phyloP scores from a whole-genome alignment of 2,797 vertebrate genomes.

The Cirrhinus mrigala region DNA sequence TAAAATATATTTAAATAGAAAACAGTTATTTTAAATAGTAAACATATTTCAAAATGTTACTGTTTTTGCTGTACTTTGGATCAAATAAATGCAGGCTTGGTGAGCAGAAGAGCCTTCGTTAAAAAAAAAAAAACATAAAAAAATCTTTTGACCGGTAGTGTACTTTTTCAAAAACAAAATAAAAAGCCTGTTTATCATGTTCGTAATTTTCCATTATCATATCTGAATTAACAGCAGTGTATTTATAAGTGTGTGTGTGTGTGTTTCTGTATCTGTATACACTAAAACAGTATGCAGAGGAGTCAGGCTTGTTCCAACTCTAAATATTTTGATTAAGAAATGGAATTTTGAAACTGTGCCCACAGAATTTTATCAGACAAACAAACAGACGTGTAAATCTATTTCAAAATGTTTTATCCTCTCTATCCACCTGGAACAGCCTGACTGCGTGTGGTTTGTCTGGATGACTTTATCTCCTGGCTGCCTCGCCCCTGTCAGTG shows the following conservation, averaged over 20 bases:
- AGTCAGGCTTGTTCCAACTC: neutral
- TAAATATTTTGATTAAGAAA: neutral
- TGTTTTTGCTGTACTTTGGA: neutral
- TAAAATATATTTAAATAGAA: neutral
- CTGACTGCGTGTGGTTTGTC: constrained; percentile 11
- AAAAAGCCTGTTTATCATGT: neutral
- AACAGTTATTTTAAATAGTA: neutral
- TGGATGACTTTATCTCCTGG: constrained; percentile 16
- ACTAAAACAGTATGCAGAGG: constrained; percentile 14
- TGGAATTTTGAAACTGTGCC: too few species aligned
- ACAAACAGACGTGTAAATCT: neutral
- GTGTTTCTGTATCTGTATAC: neutral
- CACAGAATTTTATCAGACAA: too few species aligned
- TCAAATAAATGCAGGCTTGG: neutral
- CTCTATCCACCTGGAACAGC: constrained; percentile 3
- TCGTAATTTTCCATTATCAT: neutral
- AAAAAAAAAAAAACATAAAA: too few species aligned
- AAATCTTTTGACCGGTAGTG: too few species aligned
- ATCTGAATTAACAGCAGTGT: neutral
- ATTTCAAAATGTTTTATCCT: neutral
- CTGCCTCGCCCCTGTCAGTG: constrained; percentile 38
- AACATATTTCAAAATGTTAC: too few species aligned
- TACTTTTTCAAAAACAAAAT: too few species aligned
- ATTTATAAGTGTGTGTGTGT: neutral
- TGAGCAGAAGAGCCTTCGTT: too few species aligned